Evolutionary conservation across 1,140 invertebrate species (phyloP), one percentile per base, ranked within the genome.

Genomic region (Ostrea edulis): DNA sequence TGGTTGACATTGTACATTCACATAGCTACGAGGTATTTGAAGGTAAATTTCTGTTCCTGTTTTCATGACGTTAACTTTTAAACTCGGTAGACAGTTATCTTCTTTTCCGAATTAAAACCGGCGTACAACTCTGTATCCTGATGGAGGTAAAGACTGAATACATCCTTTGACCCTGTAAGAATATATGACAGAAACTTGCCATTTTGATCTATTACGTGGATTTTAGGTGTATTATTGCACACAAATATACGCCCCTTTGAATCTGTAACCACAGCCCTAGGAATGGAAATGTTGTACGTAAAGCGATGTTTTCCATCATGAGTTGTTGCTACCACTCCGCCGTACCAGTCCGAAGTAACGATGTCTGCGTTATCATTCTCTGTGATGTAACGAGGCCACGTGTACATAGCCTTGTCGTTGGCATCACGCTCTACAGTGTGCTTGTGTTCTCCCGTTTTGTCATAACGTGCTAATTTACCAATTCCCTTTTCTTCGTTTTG

Each of bases 401-500:
- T 77, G 25, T 77, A 77, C 25, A 77, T 0, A 9, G 68, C 22
- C 14, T 35, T 77, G 12, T 77, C 25, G 29, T 25, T 77, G 29
- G 22, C 25, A 11, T 77, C 68, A 77, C 14, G 22, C 29, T 77
- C 68, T 29, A 77, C 29, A 8, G 68, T 77, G 25, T 25, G 22
- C 8, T 77, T 22, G 68, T 77, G 35, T 77, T 25, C 29, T 25
- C 68, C 68, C 11, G 25, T 12, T 9, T 77, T 77, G 68, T 77
- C 25, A 25, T 77, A 77, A 29, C 22, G 25, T 29, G 68, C 22
- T 14, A 29, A 4, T 35, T 77, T 77, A 12, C 68, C 68, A 29
- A 77, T 77, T 14, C 68, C 68, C 29, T 77, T 77, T 12, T 35
- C 68, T 77, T 77, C 68, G 25, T 77, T 77, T 77, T 77, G 68